These are phyloP conservation scores for Callipepla squamata DNA, from an alignment of 2,113 vertebrate genomes.

Conservation along the genomic window DNA sequence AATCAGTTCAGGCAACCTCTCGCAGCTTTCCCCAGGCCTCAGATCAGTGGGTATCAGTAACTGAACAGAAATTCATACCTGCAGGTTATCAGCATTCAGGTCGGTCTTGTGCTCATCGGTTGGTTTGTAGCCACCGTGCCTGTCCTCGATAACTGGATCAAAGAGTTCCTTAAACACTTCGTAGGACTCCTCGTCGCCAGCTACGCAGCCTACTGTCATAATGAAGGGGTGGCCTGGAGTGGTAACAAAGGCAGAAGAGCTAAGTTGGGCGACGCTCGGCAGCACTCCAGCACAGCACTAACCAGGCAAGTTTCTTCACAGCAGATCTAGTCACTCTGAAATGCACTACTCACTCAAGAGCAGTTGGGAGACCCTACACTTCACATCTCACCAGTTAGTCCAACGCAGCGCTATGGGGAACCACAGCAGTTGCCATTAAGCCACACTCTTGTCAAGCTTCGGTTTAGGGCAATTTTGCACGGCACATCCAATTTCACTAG, in stretches of 20 bases:
- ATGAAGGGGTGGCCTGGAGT: slow-evolving; percentile 92
- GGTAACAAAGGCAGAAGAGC: slow-evolving; percentile 50
- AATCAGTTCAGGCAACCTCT: not conserved
- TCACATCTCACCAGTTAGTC: not conserved
- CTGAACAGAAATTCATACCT: slow-evolving; percentile 78
- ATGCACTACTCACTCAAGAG: not conserved
- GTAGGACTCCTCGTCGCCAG: slow-evolving; percentile 94
- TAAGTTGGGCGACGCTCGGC: slow-evolving; percentile 17
- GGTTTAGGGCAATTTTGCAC: slow-evolving; percentile 37
- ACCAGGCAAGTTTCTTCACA: slow-evolving; percentile 49
- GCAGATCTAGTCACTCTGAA: slow-evolving; percentile 42
- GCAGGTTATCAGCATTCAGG: slow-evolving; percentile 85
- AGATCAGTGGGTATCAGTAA: not conserved
- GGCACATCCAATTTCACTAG: slow-evolving; percentile 29
- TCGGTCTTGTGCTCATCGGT: slow-evolving; percentile 95
- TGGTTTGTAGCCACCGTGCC: slow-evolving; percentile 96
- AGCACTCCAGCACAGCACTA: slow-evolving; percentile 9
- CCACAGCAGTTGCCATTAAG: slow-evolving; percentile 26
- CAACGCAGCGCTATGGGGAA: slow-evolving; percentile 26
- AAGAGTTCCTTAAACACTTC: slow-evolving; percentile 92
- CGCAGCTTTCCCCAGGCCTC: not conserved
- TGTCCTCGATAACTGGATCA: slow-evolving; percentile 92
- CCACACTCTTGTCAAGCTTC: not conserved
- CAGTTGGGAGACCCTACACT: not conserved
- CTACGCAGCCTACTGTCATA: slow-evolving; percentile 95